Base-by-base conservation (phyloP, 2,888 invertebrate species). In the Dasysyrphus albostriatus region DNA sequence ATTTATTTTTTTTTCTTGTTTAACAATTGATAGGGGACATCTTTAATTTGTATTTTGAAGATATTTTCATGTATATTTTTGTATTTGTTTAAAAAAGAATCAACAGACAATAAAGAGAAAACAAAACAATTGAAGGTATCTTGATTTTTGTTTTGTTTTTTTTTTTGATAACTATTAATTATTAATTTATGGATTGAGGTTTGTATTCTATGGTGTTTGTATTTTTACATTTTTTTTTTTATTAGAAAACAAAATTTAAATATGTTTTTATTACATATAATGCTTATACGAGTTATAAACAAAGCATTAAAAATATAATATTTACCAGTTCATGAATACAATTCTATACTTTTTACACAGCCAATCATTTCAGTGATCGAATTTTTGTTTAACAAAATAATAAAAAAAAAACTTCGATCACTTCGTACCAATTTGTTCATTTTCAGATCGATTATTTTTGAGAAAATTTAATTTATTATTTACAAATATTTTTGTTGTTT, bases 331-430 rank as follows among this genome's bases (percentile, higher is more conserved):
- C 12, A 51, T 54, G 58, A 75, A 72, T 70, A 51, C 32, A 78
- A 82, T 75, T 82, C 54, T 80, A 69, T 29, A 59, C 67, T 80
- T 85, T 83, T 65, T 85, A 83, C 87, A 87, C 87, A 87, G 87
- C 87, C 87, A 87, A 87, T 87, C 83, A 70, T 65, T 72, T 78
- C 19, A 56, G 83, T 72, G 61, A 67, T 72, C 51, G 49, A 63
- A 49, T 34, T 19, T 67, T 67, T 10, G 37, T 63, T 24, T 14
- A 37, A 70, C 37, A 59, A 39, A 37, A 37, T 6, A 39, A n/a
- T n/a, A 24, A 19, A 59, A 19, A 39, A 16, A 19, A 34, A 37
- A 16, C 8, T 67, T 54, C 69, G 54, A 72, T 67, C 78, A 79
- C 78, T 51, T 61, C 63, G 24, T 75, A 72, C 65, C 74, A 44